Conservation (phyloP, 2,888 invertebrate genomes). For the Limnephilus rhombicus region DNA sequence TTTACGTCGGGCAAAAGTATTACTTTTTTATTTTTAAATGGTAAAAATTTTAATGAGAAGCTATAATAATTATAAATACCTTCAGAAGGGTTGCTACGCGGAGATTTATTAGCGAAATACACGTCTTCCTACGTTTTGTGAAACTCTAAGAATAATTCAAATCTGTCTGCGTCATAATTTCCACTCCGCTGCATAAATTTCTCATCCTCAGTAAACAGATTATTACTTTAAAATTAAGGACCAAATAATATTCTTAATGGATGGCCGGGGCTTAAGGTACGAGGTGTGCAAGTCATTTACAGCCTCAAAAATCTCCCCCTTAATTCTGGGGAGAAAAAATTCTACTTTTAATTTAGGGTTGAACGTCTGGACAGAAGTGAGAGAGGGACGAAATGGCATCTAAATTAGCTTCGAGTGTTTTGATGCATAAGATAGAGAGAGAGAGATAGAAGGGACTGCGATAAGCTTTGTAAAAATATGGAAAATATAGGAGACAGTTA, state of each 20-base stretch:
- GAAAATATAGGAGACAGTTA: not conserved
- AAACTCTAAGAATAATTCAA: not conserved
- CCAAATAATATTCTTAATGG: constrained; percentile 37
- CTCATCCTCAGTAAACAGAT: constrained; percentile 39
- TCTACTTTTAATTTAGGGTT: constrained; percentile 58
- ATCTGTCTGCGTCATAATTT: not conserved
- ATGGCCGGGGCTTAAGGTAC: constrained; percentile 11
- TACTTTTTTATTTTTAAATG: not conserved
- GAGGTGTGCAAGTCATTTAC: constrained; percentile 59
- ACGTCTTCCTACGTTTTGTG: not conserved
- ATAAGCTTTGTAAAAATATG: not conserved
- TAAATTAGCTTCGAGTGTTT: constrained; percentile 26
- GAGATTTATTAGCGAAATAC: not conserved
- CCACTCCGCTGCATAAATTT: constrained; percentile 35
- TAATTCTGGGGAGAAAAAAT: constrained; percentile 54
- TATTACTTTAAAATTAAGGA: constrained; percentile 43
- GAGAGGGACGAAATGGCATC: constrained; percentile 2
- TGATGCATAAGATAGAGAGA: not conserved
- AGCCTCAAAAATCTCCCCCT: constrained; percentile 50
- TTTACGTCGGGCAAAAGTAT: not conserved
- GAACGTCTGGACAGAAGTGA: constrained; percentile 26
- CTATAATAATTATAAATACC: not conserved
- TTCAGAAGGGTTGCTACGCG: not conserved
- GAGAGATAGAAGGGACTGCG: not conserved
- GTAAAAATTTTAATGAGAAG: not conserved